These are phyloP conservation scores for Enteromius treurensis DNA, from an alignment of 2,797 vertebrate species.

Conservation along the genomic window DNA sequence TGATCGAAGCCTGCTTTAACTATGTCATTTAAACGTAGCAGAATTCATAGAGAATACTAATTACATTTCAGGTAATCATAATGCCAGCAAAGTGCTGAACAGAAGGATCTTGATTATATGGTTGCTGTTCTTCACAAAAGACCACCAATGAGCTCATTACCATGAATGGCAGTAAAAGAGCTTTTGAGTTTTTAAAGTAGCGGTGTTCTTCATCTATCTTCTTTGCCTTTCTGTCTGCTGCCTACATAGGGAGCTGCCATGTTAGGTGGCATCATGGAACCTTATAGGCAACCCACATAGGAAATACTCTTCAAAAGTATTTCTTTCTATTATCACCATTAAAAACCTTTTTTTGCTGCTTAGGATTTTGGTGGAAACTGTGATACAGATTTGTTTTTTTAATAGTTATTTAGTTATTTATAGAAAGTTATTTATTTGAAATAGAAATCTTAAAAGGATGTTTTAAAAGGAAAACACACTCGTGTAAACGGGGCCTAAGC, in stretches of 20 bases:
- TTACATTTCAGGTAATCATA: conserved; percentile 23
- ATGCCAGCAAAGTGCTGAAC: background rate
- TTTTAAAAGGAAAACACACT: too few species aligned
- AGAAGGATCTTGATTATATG: conserved; percentile 26
- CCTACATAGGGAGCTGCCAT: background rate
- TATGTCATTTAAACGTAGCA: background rate
- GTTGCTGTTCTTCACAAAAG: conserved; percentile 9
- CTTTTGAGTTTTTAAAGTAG: background rate
- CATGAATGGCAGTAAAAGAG: conserved; percentile 12
- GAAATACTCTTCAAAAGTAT: background rate
- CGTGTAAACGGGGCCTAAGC: too few species aligned
- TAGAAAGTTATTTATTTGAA: background rate
- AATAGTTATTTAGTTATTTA: too few species aligned
- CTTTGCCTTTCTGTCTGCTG: background rate
- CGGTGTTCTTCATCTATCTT: background rate
- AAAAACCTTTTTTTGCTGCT: background rate
- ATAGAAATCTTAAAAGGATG: background rate
- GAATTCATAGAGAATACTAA: conserved; percentile 2
- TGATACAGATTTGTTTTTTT: background rate
- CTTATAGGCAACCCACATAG: background rate
- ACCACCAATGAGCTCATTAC: conserved; percentile 24
- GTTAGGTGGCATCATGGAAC: background rate
- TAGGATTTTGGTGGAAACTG: background rate
- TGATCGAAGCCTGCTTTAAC: background rate
- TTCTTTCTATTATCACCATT: background rate